Evolutionary conservation across 2,888 invertebrate genomes (phyloP), one percentile per base, ranked within the genome.

Genomic region (Hanleya hanleyi): DNA sequence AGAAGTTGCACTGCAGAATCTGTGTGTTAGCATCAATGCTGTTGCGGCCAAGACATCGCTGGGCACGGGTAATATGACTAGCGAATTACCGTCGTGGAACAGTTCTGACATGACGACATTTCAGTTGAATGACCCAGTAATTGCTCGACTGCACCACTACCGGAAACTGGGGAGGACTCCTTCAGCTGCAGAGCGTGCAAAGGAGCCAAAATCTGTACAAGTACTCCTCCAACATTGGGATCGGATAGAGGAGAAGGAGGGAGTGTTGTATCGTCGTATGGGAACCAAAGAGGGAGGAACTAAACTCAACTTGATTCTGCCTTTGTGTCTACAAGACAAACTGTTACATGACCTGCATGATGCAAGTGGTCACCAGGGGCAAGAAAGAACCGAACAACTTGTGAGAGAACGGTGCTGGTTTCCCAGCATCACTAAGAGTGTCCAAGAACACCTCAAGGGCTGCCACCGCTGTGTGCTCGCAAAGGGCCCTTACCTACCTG

Each of bases 321-420:
- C 57, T 57, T 22, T 57, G 22, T n/a, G n/a, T n/a, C n/a, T n/a
- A n/a, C n/a, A n/a, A n/a, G n/a, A n/a, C n/a, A n/a, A n/a, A n/a
- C n/a, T n/a, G n/a, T n/a, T n/a, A n/a, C 29, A 57, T 15, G 57
- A 12, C 15, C 35, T 68, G 2, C 68, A 68, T 5, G 68, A 68
- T 61, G 4, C 29, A 5, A 2, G n/a, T 9, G 69, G 69, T 18
- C 69, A 69, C n/a, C 69, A 69, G 36, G 61, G 61, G 15, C 22
- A 35, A n/a, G 62, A 5, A 26, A n/a, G 61, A 29, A 69, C 61
- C 1, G 61, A 61, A 41, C 26, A 15, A 18, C 32, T 69, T 9
- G 22, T 69, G n/a, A 32, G 61, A 37, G 38, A 50, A n/a, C 57
- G 62, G 38, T 69, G 32, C 36, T 62, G 33, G 35, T 61, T 51